These are phyloP conservation scores for Pica pica DNA, from an alignment of 2,113 vertebrate genomes.

Conservation along the genomic window DNA sequence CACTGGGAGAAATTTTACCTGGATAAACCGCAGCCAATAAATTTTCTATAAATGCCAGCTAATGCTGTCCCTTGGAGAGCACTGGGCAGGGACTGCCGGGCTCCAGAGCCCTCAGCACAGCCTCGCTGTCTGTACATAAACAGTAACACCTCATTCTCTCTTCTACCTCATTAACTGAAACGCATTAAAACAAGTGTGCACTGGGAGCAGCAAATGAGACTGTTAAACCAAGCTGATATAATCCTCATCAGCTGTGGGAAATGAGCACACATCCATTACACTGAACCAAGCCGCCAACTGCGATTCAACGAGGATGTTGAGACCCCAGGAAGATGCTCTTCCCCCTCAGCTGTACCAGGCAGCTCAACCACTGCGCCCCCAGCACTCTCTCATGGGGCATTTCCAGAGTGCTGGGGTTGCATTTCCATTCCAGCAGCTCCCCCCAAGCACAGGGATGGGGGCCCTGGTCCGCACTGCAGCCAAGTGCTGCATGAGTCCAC, in stretches of 20 bases:
- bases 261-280: constrained; percentile 63
- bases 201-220: constrained; percentile 78
- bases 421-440: neutral
- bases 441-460: neutral
- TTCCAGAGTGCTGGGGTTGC: neutral
- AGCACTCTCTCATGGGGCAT: neutral
- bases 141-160: constrained; percentile 75
- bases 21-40: constrained; percentile 29
- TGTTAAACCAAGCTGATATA: constrained; percentile 78
- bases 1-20: constrained; percentile 2
- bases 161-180: constrained; percentile 81
- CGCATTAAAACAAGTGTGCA: constrained; percentile 78
- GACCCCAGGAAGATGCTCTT: constrained; percentile 1
- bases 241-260: constrained; percentile 77
- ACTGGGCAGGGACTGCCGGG: constrained; percentile 2
- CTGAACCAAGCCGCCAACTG: constrained; percentile 10
- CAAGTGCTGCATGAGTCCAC: fast-evolving
- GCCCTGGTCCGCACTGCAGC: neutral
- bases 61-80: constrained; percentile 41
- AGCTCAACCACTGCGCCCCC: neutral
- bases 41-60: constrained; percentile 35
- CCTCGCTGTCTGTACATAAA: constrained; percentile 64
- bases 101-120: constrained; percentile 27
- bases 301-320: neutral
- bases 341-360: neutral